These are phyloP conservation scores for Odiellus spinosus DNA, from an alignment of 2,888 invertebrate genomes.

Conservation along the genomic window DNA sequence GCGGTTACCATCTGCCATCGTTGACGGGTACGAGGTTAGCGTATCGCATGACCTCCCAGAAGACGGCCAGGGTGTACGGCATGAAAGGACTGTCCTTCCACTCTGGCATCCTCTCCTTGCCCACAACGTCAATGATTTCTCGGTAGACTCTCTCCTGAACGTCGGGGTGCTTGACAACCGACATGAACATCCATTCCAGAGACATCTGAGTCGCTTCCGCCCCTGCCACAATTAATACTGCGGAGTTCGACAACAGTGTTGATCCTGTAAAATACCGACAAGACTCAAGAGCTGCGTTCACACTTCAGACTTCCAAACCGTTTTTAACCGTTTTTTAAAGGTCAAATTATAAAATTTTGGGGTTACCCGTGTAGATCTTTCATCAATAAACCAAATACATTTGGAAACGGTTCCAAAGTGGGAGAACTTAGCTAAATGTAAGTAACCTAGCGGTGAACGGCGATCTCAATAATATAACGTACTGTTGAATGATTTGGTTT, in stretches of 20 bases:
- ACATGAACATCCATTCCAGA: slow-evolving; percentile 33
- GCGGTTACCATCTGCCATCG: slow-evolving; percentile 5
- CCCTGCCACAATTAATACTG: slow-evolving; percentile 11
- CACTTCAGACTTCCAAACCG: no score
- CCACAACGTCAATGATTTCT: slow-evolving; percentile 44
- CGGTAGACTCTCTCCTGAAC: slow-evolving; percentile 22
- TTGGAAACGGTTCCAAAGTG: no score
- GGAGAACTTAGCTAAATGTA: no score
- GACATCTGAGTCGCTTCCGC: slow-evolving; percentile 9
- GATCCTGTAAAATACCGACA: slow-evolving; percentile 1
- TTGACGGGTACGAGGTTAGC: slow-evolving; percentile 32
- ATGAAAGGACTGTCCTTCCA: slow-evolving; percentile 46
- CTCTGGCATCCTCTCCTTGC: slow-evolving; percentile 37
- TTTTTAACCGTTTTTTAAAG: no score
- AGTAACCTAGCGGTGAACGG: no score
- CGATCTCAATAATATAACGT: no score
- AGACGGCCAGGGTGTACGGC: slow-evolving; percentile 62
- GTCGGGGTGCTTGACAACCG: slow-evolving; percentile 40
- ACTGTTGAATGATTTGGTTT: no score
- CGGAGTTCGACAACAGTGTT: slow-evolving; percentile 8
- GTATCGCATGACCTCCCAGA: slow-evolving; percentile 56
- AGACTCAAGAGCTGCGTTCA: no score
- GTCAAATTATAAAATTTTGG: no score
- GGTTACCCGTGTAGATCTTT: no score
- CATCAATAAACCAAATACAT: no score